phyloP scores from a whole-genome alignment of 2,113 vertebrate species.

The Eidolon helvum region DNA sequence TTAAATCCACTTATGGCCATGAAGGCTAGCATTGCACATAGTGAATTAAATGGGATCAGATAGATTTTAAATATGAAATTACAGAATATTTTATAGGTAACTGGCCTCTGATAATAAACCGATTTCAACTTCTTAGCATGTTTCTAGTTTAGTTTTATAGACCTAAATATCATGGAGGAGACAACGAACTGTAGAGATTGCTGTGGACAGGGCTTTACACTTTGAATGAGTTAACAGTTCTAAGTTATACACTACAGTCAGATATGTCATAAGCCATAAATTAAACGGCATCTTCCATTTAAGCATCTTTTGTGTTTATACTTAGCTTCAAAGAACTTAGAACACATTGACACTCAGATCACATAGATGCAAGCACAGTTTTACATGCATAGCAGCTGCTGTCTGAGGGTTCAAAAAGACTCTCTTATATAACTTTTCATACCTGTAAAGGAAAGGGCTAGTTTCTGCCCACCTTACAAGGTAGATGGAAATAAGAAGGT shows the following conservation, averaged over 20 bases:
- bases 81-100: background rate
- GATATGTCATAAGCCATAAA: background rate
- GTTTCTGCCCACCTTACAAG: background rate
- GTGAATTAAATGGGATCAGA: background rate
- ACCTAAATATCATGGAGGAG: background rate
- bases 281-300: background rate
- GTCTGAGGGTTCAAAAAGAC: background rate
- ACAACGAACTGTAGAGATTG: background rate
- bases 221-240: background rate
- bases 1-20: background rate
- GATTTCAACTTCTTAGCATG: conserved; percentile 16
- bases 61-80: background rate
- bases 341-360: background rate
- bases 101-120: conserved; percentile 28
- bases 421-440: background rate
- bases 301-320: background rate
- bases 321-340: background rate
- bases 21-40: background rate
- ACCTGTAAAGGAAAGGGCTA: background rate
- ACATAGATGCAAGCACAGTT: background rate
- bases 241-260: background rate
- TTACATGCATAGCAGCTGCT: background rate
- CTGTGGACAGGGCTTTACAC: background rate
- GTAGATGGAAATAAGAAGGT: background rate
- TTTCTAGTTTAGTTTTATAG: conserved; percentile 15